Evolutionary conservation across 2,797 vertebrate species (phyloP).

Genomic region (Forpus xanthops): DNA sequence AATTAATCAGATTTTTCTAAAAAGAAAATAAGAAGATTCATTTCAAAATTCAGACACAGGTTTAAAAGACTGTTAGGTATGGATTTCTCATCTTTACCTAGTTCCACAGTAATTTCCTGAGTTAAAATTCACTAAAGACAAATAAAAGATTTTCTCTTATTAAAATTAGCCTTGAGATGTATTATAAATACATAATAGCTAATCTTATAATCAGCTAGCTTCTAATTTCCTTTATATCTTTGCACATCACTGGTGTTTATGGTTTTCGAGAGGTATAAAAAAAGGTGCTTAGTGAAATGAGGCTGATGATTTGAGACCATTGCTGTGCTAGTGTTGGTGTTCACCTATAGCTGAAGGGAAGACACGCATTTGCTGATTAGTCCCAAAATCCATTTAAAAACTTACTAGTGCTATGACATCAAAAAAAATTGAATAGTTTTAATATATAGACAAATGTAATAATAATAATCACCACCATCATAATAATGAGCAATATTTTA

Average conservation of each 20-base stretch:
- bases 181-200: not conserved
- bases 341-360: not conserved
- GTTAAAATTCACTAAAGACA: not conserved
- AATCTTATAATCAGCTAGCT: not conserved
- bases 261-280: not conserved
- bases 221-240: not conserved
- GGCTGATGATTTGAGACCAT: not conserved
- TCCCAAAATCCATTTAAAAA: not conserved
- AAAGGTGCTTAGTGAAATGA: not conserved
- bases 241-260: not conserved
- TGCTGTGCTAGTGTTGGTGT: not conserved
- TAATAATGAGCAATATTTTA: accelerated
- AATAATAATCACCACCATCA: no score
- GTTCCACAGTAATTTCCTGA: not conserved
- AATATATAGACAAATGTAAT: not conserved
- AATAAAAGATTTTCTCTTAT: not conserved
- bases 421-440: not conserved
- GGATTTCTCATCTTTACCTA: not conserved
- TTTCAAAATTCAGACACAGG: not conserved
- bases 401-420: not conserved
- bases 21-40: not conserved
- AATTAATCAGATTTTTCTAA: conserved; percentile 30
- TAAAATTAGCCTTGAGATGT: not conserved
- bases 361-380: not conserved
- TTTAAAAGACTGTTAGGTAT: not conserved